Percentiles rank a stretch among this genome's conserved stretches.
Conservation (phyloP, 1,140 invertebrate species). For the Megalonaias nervosa region DNA sequence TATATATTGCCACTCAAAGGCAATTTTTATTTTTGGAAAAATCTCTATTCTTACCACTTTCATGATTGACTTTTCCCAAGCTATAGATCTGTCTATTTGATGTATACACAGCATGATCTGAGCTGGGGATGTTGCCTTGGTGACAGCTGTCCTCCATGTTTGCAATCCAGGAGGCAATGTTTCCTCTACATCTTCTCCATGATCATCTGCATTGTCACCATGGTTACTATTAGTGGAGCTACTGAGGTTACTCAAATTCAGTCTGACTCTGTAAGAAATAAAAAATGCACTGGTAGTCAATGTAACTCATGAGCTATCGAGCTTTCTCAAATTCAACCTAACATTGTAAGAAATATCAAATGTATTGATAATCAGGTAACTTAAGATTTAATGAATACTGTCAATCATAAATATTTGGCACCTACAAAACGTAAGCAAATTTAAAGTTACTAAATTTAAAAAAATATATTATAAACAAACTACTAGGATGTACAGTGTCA, state of each 20-base stretch:
- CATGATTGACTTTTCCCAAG: conserved; percentile 99
- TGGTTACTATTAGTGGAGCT: conserved; percentile 14
- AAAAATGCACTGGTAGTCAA: not conserved
- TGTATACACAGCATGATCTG: conserved; percentile 93
- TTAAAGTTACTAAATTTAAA: no score
- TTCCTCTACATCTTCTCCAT: conserved; percentile 48
- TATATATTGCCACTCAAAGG: not conserved
- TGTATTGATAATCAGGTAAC: no score
- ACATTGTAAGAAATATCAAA: conserved; percentile 40
- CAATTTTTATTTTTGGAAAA: not conserved
- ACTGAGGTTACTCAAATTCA: conserved; percentile 60
- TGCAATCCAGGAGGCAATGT: conserved; percentile 76
- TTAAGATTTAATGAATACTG: no score
- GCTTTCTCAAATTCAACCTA: conserved; percentile 56
- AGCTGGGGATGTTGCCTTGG: conserved; percentile 85
- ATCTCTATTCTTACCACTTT: conserved; percentile 86
- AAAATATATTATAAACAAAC: no score
- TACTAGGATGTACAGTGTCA: no score
- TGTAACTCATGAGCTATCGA: conserved; percentile 1
- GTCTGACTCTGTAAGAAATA: conserved; percentile 45
- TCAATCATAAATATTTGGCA: no score
- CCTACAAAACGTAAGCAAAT: no score
- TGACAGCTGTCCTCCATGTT: conserved; percentile 91
- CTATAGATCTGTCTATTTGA: conserved; percentile 91
- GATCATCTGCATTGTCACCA: conserved; percentile 36